Evolutionary conservation across 2,888 invertebrate genomes (phyloP).

Genomic region (Nezara viridula): DNA sequence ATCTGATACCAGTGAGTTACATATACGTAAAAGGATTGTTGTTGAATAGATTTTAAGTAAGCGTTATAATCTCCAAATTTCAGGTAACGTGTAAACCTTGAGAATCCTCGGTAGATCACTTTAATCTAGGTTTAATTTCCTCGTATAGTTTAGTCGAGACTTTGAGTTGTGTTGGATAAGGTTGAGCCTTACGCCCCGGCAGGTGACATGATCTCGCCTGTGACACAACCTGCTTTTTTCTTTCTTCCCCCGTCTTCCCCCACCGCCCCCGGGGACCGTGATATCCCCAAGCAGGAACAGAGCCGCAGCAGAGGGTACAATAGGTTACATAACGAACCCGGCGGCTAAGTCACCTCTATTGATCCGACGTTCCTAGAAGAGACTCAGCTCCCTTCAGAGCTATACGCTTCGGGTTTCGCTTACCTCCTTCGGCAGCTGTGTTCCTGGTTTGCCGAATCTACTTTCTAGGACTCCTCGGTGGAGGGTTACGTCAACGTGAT

Average conservation of each 20-base stretch:
- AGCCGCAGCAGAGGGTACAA: neutral
- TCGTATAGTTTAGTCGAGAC: no score
- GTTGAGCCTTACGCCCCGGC: neutral
- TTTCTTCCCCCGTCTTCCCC: neutral
- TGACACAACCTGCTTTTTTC: neutral
- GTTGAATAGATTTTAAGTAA: no score
- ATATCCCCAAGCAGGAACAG: neutral
- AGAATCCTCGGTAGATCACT: no score
- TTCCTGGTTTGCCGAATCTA: neutral
- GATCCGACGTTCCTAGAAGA: slow-evolving; percentile 37
- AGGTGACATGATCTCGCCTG: neutral
- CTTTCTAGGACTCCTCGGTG: neutral
- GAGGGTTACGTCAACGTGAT: neutral
- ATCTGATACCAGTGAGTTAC: no score
- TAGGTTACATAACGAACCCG: slow-evolving; percentile 8
- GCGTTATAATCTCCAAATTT: no score
- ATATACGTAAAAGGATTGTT: no score
- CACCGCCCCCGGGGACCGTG: neutral
- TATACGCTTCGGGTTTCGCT: neutral
- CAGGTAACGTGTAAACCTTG: no score
- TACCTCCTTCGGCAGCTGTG: neutral
- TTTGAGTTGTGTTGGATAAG: neutral
- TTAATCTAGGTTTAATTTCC: no score
- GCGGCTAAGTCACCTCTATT: neutral
- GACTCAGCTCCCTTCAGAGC: neutral